phyloP scores from a whole-genome alignment of 1,140 invertebrate species.

The Drosophila arizonae region DNA sequence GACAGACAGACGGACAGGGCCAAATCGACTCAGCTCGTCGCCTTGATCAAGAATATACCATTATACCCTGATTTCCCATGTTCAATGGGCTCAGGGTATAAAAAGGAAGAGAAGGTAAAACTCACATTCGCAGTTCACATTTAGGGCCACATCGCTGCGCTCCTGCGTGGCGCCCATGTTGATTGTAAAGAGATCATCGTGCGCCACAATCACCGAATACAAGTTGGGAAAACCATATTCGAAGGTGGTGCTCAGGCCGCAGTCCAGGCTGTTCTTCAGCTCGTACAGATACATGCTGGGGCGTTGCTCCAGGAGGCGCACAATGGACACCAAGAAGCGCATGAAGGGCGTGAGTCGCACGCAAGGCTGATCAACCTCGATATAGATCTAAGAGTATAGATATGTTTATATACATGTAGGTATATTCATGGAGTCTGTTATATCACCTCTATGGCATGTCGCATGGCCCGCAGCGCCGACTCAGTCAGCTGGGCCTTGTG shows the following conservation, averaged over 20 bases:
- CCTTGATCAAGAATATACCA: too few relatives aligned
- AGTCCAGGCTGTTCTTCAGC: constrained; percentile 61
- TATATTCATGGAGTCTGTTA: neutral
- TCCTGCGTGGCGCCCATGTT: constrained; percentile 65
- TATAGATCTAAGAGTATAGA: constrained; percentile 42
- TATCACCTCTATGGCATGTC: constrained; percentile 71
- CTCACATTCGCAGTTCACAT: constrained; percentile 65
- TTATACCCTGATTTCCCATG: too few relatives aligned
- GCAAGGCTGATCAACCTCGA: constrained; percentile 42
- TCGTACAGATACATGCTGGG: constrained; percentile 64
- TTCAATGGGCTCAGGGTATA: too few relatives aligned
- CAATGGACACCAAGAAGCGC: constrained; percentile 66
- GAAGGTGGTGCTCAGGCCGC: constrained; percentile 60
- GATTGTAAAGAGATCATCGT: constrained; percentile 84
- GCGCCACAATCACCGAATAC: constrained; percentile 83
- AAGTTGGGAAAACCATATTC: constrained; percentile 83
- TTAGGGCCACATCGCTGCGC: constrained; percentile 61
- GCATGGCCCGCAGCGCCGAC: constrained; percentile 66
- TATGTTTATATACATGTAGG: neutral
- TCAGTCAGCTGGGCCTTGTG: constrained; percentile 55
- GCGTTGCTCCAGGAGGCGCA: constrained; percentile 66
- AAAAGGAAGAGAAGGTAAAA: neutral
- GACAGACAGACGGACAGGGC: too few relatives aligned
- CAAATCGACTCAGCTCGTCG: too few relatives aligned
- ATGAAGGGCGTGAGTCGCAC: constrained; percentile 69